Evolutionary conservation across 2,888 invertebrate genomes (phyloP), one percentile per base, ranked within the genome.

Genomic region (Hesperia comma): DNA sequence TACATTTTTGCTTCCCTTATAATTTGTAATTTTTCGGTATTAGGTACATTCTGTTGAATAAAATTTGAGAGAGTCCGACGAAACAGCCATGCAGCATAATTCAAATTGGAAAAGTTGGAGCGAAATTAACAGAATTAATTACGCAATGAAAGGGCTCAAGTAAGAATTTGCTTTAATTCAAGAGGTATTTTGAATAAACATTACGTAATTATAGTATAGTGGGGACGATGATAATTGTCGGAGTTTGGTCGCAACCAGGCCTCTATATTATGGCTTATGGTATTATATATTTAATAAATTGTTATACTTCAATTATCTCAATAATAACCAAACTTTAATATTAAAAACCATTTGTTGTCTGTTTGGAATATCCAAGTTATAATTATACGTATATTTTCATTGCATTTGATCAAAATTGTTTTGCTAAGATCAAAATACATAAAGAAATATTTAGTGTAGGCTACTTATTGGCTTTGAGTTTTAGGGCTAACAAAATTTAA

Each of bases 51-150:
- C 21, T 21, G 14, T 14, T 51, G 19, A 14, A 17, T 1, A 19
- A 17, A 32, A 57, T 57, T 26, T 19, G 2, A 17, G 6, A 12
- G 15, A 57, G 14, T 37, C 26, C 15, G 19, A 14, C 41, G 26
- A 57, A 57, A 57, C 43, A 62, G 32, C 10, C 19, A 43, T 63
- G 55, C 55, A 63, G 46, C 69, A 77, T 77, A 77, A 82, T 83
- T 83, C 80, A 84, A 85, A 86, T 86, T 84, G 79, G 82, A 84
- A 86, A 87, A 86, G 78, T 87, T 85, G 64, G 66, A 57, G 56
- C 56, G 76, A 73, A 77, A 79, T 79, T 70, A 77, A 81, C 78
- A 76, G 76, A 83, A 83, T 81, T 83, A 83, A 85, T 84, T 82
- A 78, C 75, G 78, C 68, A 72, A 69, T 69, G 72, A 68, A 68